Evolutionary conservation across 1,140 invertebrate genomes (phyloP).

Genomic region (Drosophila novamexicana): DNA sequence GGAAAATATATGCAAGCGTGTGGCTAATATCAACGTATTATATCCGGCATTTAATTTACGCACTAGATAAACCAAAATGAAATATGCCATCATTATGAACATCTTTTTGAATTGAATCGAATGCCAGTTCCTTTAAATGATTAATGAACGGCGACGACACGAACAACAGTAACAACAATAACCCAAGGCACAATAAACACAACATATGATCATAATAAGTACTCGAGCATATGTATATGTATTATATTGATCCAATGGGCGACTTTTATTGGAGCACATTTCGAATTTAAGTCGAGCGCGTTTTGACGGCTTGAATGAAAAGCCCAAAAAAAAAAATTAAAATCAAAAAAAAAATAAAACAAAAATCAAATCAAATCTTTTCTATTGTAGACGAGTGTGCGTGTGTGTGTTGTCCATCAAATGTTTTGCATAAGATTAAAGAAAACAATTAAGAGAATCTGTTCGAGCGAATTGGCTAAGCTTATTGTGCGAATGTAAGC

Average conservation of each 20-base stretch:
- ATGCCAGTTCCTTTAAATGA: constrained; percentile 74
- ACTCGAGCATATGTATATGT: constrained; percentile 8
- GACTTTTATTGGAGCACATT: constrained; percentile 63
- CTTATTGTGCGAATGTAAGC: constrained; percentile 69
- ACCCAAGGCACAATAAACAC: constrained; percentile 19
- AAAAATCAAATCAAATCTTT: constrained; percentile 47
- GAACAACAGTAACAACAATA: constrained; percentile 44
- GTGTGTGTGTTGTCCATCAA: constrained; percentile 72
- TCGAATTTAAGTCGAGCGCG: constrained; percentile 54
- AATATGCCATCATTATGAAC: constrained; percentile 60
- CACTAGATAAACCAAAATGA: constrained; percentile 54
- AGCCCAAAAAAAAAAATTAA: constrained; percentile 14
- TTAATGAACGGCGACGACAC: constrained; percentile 63
- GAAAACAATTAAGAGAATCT: constrained; percentile 81
- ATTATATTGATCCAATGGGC: constrained; percentile 36
- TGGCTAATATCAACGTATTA: constrained; percentile 35
- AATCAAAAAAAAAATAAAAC: constrained; percentile 12
- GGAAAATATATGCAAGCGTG: constrained; percentile 12
- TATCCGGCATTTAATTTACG: constrained; percentile 75
- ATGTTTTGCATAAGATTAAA: constrained; percentile 80
- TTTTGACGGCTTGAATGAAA: constrained; percentile 45
- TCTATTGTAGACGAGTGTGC: constrained; percentile 6
- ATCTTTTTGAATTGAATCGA: constrained; percentile 51
- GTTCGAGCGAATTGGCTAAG: constrained; percentile 69
- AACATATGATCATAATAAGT: constrained; percentile 18